Evolutionary conservation across 2,113 vertebrate genomes (phyloP), one percentile per base, ranked within the genome.

Genomic region (Protobothrops flavoviridis): DNA sequence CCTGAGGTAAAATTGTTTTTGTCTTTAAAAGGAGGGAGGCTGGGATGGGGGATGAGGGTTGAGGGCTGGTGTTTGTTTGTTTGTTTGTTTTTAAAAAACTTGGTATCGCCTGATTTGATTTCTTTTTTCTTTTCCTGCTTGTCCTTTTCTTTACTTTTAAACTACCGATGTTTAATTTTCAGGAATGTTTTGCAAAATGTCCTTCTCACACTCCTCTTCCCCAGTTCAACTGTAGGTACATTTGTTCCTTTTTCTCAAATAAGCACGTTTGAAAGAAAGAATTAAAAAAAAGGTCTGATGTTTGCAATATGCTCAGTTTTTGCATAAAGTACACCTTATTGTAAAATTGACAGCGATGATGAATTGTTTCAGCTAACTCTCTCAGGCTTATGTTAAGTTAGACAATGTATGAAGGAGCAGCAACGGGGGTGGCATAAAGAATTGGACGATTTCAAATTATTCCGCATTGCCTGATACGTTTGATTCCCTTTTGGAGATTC

Each of bases 141-240:
- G 96, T 97, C 96, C 91, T 97, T 97, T 97, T 97, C 97, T 97
- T 95, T 97, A 96, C 97, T 96, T 98, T 98, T 98, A 98, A 98
- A 98, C 97, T 98, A 97, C 98, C 96, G 98, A 98, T 98, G 98
- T 99, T 98, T 98, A 98, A 98, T 98, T 99, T 99, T 97, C 98
- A 98, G 98, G 98, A 98, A 97, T 98, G 97, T 98, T 98, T 98
- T 98, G 98, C 98, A 98, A 98, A 93, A 98, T 98, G 97, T 97
- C 97, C 97, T 98, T 98, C 98, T 98, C 98, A 97, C 98, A 97
- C 98, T 98, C 98, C 98, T 98, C 98, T 98, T 98, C 98, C 98
- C 98, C 98, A 98, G 97, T 98, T 98, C 98, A 98, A 98, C 98
- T 99, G 98, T 99, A 99, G 98, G 98, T 99, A 99, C 98, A 98